These are phyloP conservation scores for Sceloporus tristichus DNA, from an alignment of 2,113 vertebrate species.

Conservation along the genomic window DNA sequence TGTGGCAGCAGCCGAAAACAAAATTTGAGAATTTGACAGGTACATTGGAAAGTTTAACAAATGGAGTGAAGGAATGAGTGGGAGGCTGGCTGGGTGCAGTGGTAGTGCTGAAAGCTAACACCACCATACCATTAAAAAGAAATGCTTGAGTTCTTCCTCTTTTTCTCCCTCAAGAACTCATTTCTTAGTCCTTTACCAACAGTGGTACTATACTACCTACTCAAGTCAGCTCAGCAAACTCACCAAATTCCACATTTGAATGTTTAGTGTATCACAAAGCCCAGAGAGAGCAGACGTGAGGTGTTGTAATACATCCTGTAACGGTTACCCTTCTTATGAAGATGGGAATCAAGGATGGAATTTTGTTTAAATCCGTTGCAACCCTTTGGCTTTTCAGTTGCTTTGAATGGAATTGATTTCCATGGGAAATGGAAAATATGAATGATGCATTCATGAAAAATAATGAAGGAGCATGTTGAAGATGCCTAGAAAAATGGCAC, in stretches of 20 bases:
- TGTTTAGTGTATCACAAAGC: neutral
- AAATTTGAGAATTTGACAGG: neutral
- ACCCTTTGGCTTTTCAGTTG: neutral
- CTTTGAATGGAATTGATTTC: neutral
- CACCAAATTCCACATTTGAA: constrained; percentile 3
- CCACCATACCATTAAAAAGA: neutral
- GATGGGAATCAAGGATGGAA: neutral
- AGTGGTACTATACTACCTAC: neutral
- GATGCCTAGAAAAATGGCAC: neutral
- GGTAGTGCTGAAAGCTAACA: neutral
- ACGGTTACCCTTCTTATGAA: neutral
- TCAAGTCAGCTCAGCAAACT: neutral
- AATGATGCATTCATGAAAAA: neutral
- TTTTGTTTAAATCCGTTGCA: constrained; percentile 1
- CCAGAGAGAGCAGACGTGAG: neutral
- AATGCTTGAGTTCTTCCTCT: neutral
- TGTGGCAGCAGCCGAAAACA: neutral
- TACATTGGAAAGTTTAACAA: neutral
- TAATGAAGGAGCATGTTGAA: neutral
- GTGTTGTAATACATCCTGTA: neutral
- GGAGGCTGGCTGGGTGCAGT: neutral
- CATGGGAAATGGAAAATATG: too few relatives aligned
- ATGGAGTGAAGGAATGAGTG: neutral
- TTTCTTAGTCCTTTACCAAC: neutral
- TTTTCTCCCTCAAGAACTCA: neutral